Conservation (phyloP, 92 coral and sea anemone species). For the Porites evermanni region DNA sequence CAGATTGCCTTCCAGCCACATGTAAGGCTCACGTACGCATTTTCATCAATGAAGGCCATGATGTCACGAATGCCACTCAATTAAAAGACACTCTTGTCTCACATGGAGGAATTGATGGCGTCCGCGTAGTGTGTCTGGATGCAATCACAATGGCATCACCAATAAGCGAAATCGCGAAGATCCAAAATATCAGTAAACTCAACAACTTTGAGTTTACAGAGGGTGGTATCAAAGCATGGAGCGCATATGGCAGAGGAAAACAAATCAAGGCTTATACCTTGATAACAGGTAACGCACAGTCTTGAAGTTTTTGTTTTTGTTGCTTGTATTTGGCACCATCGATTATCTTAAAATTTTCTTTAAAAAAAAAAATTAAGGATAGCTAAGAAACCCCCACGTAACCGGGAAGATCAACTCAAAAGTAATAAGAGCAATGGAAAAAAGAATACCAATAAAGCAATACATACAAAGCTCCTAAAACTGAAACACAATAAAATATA, state of each 20-base stretch:
- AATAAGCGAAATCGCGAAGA: background rate
- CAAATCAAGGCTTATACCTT: constrained; percentile 7
- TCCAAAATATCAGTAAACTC: constrained; percentile 10
- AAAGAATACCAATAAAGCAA: background rate
- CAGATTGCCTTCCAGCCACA: constrained; percentile 47
- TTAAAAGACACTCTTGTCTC: constrained; percentile 25
- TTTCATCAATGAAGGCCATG: background rate
- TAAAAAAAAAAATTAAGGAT: too few species aligned
- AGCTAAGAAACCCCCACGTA: background rate
- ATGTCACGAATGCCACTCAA: background rate
- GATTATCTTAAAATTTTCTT: background rate
- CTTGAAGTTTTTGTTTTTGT: too few species aligned
- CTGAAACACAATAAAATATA: too few species aligned
- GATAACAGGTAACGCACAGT: constrained; percentile 16
- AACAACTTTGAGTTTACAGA: background rate
- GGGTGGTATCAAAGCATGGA: constrained; percentile 16
- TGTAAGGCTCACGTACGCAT: constrained; percentile 42
- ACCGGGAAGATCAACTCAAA: background rate
- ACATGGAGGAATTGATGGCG: constrained; percentile 40
- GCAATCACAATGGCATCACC: background rate
- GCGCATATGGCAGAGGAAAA: constrained; percentile 47
- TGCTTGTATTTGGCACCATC: background rate
- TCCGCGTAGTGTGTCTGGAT: constrained; percentile 9
- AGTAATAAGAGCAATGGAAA: background rate
- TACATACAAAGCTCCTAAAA: too few species aligned